Base-by-base conservation (phyloP, 2,113 vertebrate genomes). In the Corvus hawaiiensis region DNA sequence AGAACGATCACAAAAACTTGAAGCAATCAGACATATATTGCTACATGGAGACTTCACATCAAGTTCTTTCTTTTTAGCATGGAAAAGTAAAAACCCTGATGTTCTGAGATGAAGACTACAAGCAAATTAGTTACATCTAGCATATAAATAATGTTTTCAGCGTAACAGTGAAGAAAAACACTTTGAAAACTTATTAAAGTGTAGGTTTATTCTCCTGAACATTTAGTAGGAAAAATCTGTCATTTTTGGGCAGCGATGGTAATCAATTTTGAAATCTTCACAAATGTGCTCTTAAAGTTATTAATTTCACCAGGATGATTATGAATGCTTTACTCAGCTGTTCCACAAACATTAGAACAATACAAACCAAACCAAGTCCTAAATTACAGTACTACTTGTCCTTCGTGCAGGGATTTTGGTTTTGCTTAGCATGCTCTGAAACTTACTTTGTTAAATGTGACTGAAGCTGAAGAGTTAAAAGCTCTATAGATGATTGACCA, bases 11-110 rank as follows among this genome's bases (percentile, higher is more conserved):
- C 81, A 96, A 72, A 95, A 96, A 92, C 92, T 92, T 17, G 19
- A 92, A 94, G 89, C 93, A 97, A 97, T 97, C 94, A 97, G 91
- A 90, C 58, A 69, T 85, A 52, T 61, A 97, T 84, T 97, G 91
- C 67, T 95, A 87, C 94, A 89, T n/a, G 75, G 88, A 97, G 84
- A 94, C 88, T 96, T 97, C 94, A 97, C 94, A 96, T 96, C 97
- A 96, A 96, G 86, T 96, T 94, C 44, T 27, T 95, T 80, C 81
- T 90, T 95, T 97, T 95, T 80, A 94, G 72, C 69, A 61, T 16
- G 51, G 84, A 91, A 92, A 93, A 93, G 73, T 86, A 96, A 97
- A 97, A 96, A 82, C 49, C 46, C 81, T 96, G 96, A 95, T 95
- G 84, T 94, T 96, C 84, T 95, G 84, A 96, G 77, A 89, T 84